Base-by-base conservation (phyloP, 2,113 vertebrate genomes). In the Dolichallabes microphthalmus region DNA sequence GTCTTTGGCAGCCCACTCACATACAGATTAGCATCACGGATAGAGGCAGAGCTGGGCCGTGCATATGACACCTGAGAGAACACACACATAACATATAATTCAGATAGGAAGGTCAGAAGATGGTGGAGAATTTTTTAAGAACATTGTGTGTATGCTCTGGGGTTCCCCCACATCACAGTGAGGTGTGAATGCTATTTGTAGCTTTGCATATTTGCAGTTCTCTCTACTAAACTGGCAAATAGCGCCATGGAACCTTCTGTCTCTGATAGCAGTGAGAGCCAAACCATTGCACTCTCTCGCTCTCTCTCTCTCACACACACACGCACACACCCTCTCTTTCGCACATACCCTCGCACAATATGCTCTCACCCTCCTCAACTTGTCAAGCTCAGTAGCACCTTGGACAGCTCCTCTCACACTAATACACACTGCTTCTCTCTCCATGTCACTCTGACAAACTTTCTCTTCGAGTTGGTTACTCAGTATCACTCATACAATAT, bases 1-100 rank as follows among this genome's bases (percentile, higher is more conserved):
- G 98, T 98, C 94, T 99, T 99, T 84, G 98, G 98, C 93, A 99
- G 96, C 92, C 98, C 98, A 88, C 98, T 99, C 91, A 99, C 98
- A 22, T 99, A 99, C 90, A 99, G 94, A 94, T 99, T 99, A 10
- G 98, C 98, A 91, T 99, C 98, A 91, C 98, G 96, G 92, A 99
- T 99, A 30, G 98, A 99, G 93, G 98, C 98, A 80, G 98, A 99
- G 93, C 98, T 99, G 68, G 98, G 98, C 92, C 98, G 96, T 83
- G 98, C 98, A 87, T 99, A 99, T 0, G 98, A 99, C 93, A 99
- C 98, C 98, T 99, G 88, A 86, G 73, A 88, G 61, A 82, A 71
- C 68, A 87, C 77, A 76, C 17, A 78, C 11, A 80, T 12, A 45
- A 3, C 45, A 45, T 45, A 45, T 45, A 45, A 45, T 45, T 32